phyloP scores from a whole-genome alignment of 92 coral and sea anemone genomes.

The Zoanthus sansibaricus region DNA sequence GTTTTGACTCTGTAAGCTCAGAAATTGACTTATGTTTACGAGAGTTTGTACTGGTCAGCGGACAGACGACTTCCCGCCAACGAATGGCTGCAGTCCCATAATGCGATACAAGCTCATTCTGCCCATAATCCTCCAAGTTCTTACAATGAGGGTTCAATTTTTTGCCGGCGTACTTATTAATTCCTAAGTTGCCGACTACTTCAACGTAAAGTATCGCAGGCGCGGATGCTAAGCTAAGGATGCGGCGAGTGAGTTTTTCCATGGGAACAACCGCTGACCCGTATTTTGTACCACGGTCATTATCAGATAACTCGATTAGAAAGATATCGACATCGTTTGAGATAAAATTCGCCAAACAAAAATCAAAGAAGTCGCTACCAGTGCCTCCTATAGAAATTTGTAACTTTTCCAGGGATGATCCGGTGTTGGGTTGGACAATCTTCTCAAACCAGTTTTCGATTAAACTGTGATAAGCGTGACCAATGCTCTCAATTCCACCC shows the following conservation, averaged over 20 bases:
- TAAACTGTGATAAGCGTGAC: conserved; percentile 20
- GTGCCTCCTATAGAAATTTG: conserved; percentile 77
- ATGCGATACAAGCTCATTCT: conserved; percentile 53
- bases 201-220: conserved; percentile 68
- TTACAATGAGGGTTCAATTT: conserved; percentile 33
- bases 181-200: conserved; percentile 54
- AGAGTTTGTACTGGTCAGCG: conserved; percentile 42
- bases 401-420: neutral
- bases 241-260: conserved; percentile 66
- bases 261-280: conserved; percentile 51
- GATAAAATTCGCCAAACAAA: conserved; percentile 72
- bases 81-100: conserved; percentile 66
- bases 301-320: conserved; percentile 65
- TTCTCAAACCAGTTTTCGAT: conserved; percentile 24
- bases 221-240: conserved; percentile 57
- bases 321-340: conserved; percentile 63
- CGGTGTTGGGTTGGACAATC: conserved; percentile 26
- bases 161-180: conserved; percentile 33
- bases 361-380: conserved; percentile 81
- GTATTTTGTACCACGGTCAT: conserved; percentile 41
- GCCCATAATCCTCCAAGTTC: conserved; percentile 63
- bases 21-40: conserved; percentile 29
- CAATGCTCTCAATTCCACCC: conserved; percentile 23
- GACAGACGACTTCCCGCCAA: conserved; percentile 70
- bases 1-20: neutral